Evolutionary conservation across 2,888 invertebrate species (phyloP), one percentile per base, ranked within the genome.

Genomic region (Trisateles emortualis): DNA sequence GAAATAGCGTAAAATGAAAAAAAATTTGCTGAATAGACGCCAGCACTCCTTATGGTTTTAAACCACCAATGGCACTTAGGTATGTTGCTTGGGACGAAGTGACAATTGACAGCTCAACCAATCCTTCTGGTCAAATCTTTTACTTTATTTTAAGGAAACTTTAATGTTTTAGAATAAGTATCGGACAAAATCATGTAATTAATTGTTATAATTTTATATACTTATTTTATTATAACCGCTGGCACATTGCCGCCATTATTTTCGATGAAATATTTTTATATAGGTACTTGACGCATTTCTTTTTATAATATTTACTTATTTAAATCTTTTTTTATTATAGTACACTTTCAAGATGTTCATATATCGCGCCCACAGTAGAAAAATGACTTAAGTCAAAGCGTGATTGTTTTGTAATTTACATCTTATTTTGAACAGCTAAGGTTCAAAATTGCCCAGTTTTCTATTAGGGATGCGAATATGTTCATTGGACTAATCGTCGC

Each of bases 101-200:
- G 11, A n/a, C 11, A n/a, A 32, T 5, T 32, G 32, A 11, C 32
- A 57, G 51, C 53, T 66, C 49, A 61, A 52, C 42, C 30, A 33
- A 33, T 38, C 10, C 19, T 30, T 55, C 57, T 59, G 52, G 48
- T 70, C 62, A 52, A 45, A 44, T 13, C 13, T 44, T 35, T 45
- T 58, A 67, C 51, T 4, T 50, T 33, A 43, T 22, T 8, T 26
- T 65, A 66, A 57, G 48, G 14, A 33, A 33, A 33, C 14, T 61
- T 17, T 53, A 46, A 36, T 41, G 14, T 54, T 45, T 5, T 62
- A 57, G 39, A 19, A 43, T 66, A 52, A 62, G 44, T 30, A 11
- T 46, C 19, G 52, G 49, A 58, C 50, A 62, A 59, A 63, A 58
- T 40, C 30, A 44, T 49, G 68, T 63, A 63, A 64, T 67, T 67